A percentile compares a stretch with the other conserved stretches of the same genome.
Conservation (phyloP, 37 sponge, comb jelly and placozoan genomes). For the Theonella swinhoei region DNA sequence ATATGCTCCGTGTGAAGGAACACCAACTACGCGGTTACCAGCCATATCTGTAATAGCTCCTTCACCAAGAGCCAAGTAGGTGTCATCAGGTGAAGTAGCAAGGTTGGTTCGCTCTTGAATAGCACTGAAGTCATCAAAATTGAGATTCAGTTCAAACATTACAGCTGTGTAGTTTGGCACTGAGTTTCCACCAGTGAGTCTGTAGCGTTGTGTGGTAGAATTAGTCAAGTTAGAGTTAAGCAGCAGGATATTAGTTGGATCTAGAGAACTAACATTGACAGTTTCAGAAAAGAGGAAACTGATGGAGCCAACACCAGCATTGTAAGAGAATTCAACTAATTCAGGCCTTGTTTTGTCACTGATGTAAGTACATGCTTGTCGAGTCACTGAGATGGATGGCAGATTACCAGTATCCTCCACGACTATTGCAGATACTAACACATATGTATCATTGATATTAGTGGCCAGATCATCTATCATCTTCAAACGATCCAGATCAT, state of each 20-base stretch:
- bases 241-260: constrained; percentile 70
- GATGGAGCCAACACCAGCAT: constrained; percentile 50
- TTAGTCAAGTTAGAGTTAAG: constrained; percentile 36
- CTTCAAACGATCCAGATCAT: constrained; percentile 82
- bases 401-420: constrained; percentile 63
- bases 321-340: constrained; percentile 53
- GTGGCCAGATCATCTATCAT: constrained; percentile 71
- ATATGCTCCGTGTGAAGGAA: constrained; percentile 36
- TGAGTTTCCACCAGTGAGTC: constrained; percentile 74
- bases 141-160: constrained; percentile 65
- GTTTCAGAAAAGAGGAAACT: constrained; percentile 80
- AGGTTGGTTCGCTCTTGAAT: constrained; percentile 60
- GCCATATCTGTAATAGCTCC: constrained; percentile 69
- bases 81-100: constrained; percentile 29
- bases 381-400: constrained; percentile 14
- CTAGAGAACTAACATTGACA: constrained; percentile 76
- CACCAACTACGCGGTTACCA: constrained; percentile 52
- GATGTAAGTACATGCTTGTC: constrained; percentile 51
- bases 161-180: constrained; percentile 60
- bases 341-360: constrained; percentile 63
- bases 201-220: constrained; percentile 49
- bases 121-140: constrained; percentile 62
- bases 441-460: constrained; percentile 64
- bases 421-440: constrained; percentile 53
- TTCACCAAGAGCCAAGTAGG: constrained; percentile 47